A percentile compares a stretch with the other conserved stretches of the same genome.
phyloP scores from a whole-genome alignment of 2,797 vertebrate genomes.

The Pteropus rufus region DNA sequence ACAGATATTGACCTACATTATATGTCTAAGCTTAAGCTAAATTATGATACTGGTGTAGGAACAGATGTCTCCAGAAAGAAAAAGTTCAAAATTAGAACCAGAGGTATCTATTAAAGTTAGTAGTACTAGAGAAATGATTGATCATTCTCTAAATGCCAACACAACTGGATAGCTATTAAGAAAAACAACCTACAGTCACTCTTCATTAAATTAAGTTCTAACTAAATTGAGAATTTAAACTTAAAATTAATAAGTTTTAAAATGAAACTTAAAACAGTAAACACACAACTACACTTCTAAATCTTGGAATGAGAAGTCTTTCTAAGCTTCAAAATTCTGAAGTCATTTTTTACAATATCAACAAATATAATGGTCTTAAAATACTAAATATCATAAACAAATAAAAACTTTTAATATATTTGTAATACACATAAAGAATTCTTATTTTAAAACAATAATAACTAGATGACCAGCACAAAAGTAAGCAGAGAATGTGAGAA shows the following conservation, averaged over 20 bases:
- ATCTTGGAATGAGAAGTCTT: neutral
- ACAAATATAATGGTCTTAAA: slow-evolving; percentile 10
- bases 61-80: neutral
- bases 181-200: neutral
- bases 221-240: neutral
- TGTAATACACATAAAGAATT: neutral
- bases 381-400: neutral
- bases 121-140: neutral
- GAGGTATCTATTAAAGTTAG: neutral
- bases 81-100: neutral
- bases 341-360: neutral
- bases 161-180: neutral
- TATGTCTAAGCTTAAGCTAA: neutral
- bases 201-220: slow-evolving; percentile 14
- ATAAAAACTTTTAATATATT: neutral
- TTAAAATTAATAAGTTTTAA: neutral
- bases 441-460: slow-evolving; percentile 31
- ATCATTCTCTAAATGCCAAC: neutral
- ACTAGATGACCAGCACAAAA: neutral
- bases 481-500: neutral
- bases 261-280: slow-evolving; percentile 14
- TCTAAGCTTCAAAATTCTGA: neutral
- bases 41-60: neutral
- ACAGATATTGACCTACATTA: neutral
- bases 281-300: neutral